Conservation (phyloP, 2,888 invertebrate genomes). For the Drosophila longiperda region DNA sequence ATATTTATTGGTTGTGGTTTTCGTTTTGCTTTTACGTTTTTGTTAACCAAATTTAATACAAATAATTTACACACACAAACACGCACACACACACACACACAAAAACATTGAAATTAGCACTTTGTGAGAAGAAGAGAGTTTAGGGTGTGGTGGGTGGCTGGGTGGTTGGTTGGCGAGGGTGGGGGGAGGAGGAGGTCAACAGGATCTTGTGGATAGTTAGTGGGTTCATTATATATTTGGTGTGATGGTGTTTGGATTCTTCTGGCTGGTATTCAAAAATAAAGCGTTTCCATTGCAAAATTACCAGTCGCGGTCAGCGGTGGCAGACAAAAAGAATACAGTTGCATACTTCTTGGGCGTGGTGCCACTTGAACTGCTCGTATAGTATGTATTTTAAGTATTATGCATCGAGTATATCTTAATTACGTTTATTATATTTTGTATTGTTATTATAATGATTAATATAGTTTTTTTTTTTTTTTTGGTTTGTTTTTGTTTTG, state of each 20-base stretch:
- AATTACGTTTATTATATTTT: slow-evolving; percentile 32
- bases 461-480: slow-evolving; percentile 15
- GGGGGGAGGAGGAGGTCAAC: background rate
- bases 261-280: slow-evolving; percentile 61
- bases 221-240: slow-evolving; percentile 35
- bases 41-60: slow-evolving; percentile 83
- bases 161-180: too few relatives aligned
- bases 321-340: slow-evolving; percentile 58
- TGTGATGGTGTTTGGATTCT: slow-evolving; percentile 47
- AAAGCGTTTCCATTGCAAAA: slow-evolving; percentile 64
- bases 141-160: background rate
- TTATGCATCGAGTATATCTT: slow-evolving; percentile 50
- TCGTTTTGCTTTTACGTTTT: slow-evolving; percentile 31
- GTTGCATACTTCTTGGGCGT: slow-evolving; percentile 53
- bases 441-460: slow-evolving; percentile 15
- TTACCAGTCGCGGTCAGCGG: slow-evolving; percentile 37
- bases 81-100: slow-evolving; percentile 55
- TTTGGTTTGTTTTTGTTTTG: slow-evolving; percentile 42
- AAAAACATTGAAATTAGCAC: slow-evolving; percentile 79
- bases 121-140: slow-evolving; percentile 40
- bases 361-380: slow-evolving; percentile 37
- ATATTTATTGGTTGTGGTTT: slow-evolving; percentile 19
- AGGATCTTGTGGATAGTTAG: slow-evolving; percentile 27
- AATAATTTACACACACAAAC: slow-evolving; percentile 63
- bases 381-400: slow-evolving; percentile 39